Evolutionary conservation across 2,888 invertebrate species (phyloP).

Genomic region (Griposia aprilina): DNA sequence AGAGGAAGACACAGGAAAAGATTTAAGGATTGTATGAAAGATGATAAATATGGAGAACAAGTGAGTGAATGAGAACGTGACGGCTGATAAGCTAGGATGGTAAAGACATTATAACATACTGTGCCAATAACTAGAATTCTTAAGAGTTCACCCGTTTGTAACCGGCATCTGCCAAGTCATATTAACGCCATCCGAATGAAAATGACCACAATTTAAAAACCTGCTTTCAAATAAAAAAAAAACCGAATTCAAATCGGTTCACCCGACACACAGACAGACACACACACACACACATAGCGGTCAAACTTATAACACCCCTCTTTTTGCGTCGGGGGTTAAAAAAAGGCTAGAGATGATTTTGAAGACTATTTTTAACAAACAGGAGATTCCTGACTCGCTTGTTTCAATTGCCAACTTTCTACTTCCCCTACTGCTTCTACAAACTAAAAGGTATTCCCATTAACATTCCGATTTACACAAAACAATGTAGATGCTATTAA

Average conservation of each 20-base stretch:
- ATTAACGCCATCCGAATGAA: neutral
- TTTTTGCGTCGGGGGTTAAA: too few species aligned
- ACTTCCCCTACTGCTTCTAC: neutral
- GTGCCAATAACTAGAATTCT: neutral
- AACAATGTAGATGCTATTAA: conserved; percentile 62
- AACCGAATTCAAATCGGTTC: too few species aligned
- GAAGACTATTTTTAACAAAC: neutral
- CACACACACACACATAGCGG: too few species aligned
- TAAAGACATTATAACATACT: neutral
- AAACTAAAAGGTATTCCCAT: conserved; percentile 32
- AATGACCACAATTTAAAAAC: neutral
- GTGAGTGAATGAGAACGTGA: too few species aligned
- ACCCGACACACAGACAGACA: too few species aligned
- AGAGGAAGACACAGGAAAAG: neutral
- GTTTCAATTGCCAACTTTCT: neutral
- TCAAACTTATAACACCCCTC: too few species aligned
- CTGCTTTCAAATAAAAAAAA: too few species aligned
- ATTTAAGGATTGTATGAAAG: neutral
- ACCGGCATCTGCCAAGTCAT: neutral
- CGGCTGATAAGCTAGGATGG: neutral
- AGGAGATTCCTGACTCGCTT: neutral
- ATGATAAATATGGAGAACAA: neutral
- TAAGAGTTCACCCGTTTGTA: neutral
- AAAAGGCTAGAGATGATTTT: neutral
- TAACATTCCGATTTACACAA: conserved; percentile 44